These are phyloP conservation scores for Melanostigma gelatinosum DNA, from an alignment of 2,113 vertebrate genomes.

Conservation along the genomic window DNA sequence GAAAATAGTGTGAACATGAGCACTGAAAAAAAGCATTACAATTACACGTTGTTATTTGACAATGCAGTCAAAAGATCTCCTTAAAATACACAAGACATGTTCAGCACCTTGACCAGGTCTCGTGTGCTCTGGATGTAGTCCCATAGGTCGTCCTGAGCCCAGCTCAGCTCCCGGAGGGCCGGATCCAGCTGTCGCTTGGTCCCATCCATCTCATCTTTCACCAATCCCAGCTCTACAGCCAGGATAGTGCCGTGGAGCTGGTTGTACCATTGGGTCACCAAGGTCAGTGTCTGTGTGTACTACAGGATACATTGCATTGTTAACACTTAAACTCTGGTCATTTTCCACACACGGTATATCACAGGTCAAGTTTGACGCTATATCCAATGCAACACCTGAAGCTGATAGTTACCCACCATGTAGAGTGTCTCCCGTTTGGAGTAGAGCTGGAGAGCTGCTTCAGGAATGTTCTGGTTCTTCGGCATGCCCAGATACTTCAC, in stretches of 20 bases:
- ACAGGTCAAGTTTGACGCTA: neutral
- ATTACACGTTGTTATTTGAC: neutral
- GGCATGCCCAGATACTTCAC: constrained; percentile 82
- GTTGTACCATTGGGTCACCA: constrained; percentile 82
- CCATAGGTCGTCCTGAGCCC: constrained; percentile 76
- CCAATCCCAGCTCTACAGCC: constrained; percentile 74
- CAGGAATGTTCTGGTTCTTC: constrained; percentile 77
- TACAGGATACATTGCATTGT: constrained; percentile 41
- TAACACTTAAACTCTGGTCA: neutral
- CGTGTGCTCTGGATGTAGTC: constrained; percentile 78
- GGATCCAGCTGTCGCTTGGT: constrained; percentile 76
- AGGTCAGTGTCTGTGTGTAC: constrained; percentile 78
- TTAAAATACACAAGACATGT: neutral
- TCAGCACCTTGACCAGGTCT: constrained; percentile 71
- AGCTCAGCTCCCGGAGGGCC: constrained; percentile 76
- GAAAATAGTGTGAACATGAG: neutral
- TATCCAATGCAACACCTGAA: neutral
- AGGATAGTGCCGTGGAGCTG: constrained; percentile 78
- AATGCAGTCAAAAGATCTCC: neutral
- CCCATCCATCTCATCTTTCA: constrained; percentile 70
- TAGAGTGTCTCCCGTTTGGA: constrained; percentile 79
- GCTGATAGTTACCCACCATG: constrained; percentile 68
- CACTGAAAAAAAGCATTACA: neutral
- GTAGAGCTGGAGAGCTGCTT: constrained; percentile 80
- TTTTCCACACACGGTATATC: neutral